phyloP scores from a whole-genome alignment of 2,797 vertebrate genomes.

The Florisuga fusca region DNA sequence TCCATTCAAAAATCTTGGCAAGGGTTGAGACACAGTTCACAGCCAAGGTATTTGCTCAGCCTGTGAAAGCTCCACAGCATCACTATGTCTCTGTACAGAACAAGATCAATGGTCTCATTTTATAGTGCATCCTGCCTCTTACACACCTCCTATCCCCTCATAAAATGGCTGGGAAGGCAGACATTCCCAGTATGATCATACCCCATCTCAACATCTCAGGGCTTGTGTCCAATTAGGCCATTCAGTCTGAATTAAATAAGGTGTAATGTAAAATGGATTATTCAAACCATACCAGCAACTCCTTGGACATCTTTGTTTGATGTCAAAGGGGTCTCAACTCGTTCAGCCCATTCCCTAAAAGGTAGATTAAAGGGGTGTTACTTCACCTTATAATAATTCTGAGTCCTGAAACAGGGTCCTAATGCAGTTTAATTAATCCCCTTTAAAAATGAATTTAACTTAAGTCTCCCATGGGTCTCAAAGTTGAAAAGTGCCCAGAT shows the following conservation, averaged over 20 bases:
- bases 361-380: constrained; percentile 23
- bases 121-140: background rate
- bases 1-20: constrained; percentile 13
- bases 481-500: background rate
- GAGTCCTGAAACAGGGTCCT: constrained; percentile 5
- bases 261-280: background rate
- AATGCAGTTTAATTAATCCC: constrained; percentile 51
- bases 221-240: background rate
- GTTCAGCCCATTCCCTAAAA: background rate
- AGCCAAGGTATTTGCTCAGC: background rate
- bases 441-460: constrained; percentile 32
- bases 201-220: background rate
- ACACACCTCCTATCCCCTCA: background rate
- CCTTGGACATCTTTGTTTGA: background rate
- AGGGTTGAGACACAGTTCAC: background rate
- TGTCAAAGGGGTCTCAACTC: background rate
- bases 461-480: constrained; percentile 3
- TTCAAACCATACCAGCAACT: background rate
- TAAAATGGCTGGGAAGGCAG: background rate
- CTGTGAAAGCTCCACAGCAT: no score
- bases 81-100: no score
- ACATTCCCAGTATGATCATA: background rate
- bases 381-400: constrained; percentile 33
- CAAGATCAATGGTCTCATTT: background rate
- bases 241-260: background rate